Percentiles rank a stretch among this genome's conserved stretches.
phyloP scores from a whole-genome alignment of 2,797 vertebrate genomes.

The Pygocentrus nattereri region DNA sequence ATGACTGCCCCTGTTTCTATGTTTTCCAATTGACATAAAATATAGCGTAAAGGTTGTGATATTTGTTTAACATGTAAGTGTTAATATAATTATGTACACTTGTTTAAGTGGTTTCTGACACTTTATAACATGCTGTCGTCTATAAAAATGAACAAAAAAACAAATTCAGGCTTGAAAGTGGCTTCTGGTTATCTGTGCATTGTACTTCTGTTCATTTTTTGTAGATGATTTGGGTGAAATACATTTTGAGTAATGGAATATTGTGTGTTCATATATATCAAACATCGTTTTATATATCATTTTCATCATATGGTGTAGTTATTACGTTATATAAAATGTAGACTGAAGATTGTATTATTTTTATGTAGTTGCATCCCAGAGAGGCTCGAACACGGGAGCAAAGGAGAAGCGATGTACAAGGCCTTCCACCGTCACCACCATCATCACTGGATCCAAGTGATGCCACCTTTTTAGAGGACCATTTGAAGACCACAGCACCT shows the following conservation, averaged over 20 bases:
- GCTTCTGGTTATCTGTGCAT: not conserved
- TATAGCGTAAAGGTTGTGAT: not conserved
- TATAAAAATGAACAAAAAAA: no score
- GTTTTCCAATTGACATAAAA: not conserved
- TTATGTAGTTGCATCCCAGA: slow-evolving; percentile 45
- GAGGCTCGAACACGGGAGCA: slow-evolving; percentile 53
- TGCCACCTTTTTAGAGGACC: slow-evolving; percentile 78
- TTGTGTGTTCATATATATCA: not conserved
- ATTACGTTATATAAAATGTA: not conserved
- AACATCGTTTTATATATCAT: no score
- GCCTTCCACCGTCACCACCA: slow-evolving; percentile 80
- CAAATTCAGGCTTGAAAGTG: no score
- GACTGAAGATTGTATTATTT: slow-evolving; percentile 45
- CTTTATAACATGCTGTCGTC: no score
- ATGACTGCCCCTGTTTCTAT: not conserved
- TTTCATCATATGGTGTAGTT: not conserved
- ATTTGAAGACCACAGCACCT: slow-evolving; percentile 77
- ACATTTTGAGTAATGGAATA: no score
- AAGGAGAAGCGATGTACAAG: slow-evolving; percentile 64
- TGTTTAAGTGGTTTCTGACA: no score
- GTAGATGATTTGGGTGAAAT: not conserved
- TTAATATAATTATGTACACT: no score
- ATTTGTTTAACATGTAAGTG: no score
- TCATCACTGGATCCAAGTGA: slow-evolving; percentile 85
- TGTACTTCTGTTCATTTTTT: not conserved